Conservation (phyloP, 2,888 invertebrate genomes). For the Drosophila parthenogenetica region DNA sequence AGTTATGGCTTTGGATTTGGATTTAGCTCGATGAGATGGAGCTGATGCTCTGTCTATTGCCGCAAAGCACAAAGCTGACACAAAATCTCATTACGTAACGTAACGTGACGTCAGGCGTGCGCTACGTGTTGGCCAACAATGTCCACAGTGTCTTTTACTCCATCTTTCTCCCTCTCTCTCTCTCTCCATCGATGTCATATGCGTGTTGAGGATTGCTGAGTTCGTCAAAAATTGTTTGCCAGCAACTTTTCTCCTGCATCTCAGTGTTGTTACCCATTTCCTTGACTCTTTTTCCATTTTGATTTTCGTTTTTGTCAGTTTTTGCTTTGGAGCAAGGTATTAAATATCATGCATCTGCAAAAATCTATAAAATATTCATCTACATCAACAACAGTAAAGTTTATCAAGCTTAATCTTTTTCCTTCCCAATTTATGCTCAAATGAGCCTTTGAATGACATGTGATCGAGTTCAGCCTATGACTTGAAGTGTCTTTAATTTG, state of each 20-base stretch:
- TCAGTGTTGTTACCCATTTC: neutral
- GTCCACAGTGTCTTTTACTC: slow-evolving; percentile 16
- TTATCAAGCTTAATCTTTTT: neutral
- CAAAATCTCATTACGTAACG: slow-evolving; percentile 77
- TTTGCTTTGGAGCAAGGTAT: neutral
- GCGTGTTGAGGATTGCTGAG: slow-evolving; percentile 61
- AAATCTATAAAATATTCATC: slow-evolving; percentile 8
- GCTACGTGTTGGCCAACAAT: slow-evolving; percentile 42
- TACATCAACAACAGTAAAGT: slow-evolving; percentile 2
- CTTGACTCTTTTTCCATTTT: neutral
- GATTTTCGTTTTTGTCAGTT: slow-evolving; percentile 1
- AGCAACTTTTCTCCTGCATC: slow-evolving; percentile 34
- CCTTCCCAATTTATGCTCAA: neutral
- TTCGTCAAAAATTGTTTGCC: slow-evolving; percentile 53
- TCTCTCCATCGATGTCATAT: slow-evolving; percentile 40
- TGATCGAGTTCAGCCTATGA: neutral
- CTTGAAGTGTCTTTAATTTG: neutral
- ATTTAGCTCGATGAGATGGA: neutral
- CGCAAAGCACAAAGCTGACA: slow-evolving; percentile 62
- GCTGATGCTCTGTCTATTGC: slow-evolving; percentile 12
- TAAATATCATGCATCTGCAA: neutral
- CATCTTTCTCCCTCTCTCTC: slow-evolving; percentile 7
- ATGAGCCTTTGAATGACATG: neutral
- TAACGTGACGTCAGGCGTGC: slow-evolving; percentile 63
- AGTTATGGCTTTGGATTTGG: neutral